Conservation (phyloP, 1,140 invertebrate genomes). For the Colletes gigas region DNA sequence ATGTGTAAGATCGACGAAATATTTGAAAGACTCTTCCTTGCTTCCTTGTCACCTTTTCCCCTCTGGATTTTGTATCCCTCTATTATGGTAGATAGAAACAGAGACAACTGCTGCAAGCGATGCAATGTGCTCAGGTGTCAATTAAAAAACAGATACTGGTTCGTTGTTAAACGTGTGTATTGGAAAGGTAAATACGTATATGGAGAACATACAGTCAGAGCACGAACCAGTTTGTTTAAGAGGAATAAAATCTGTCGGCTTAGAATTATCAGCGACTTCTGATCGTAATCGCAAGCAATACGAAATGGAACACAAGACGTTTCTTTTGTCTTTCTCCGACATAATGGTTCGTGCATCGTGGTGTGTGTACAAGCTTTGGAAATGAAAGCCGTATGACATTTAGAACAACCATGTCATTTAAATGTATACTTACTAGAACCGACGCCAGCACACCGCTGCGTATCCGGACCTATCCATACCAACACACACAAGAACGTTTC, state of each 20-base stretch:
- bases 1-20: slow-evolving; percentile 22
- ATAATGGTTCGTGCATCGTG: not conserved
- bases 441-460: slow-evolving; percentile 81
- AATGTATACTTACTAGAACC: slow-evolving; percentile 83
- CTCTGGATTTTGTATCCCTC: slow-evolving; percentile 21
- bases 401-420: slow-evolving; percentile 47
- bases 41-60: slow-evolving; percentile 33
- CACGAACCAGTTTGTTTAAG: slow-evolving; percentile 4
- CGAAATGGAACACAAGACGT: too few species aligned
- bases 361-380: slow-evolving; percentile 28
- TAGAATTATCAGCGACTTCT: too few species aligned
- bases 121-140: slow-evolving; percentile 29
- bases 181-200: slow-evolving; percentile 15
- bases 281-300: too few species aligned
- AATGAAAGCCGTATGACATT: slow-evolving; percentile 43
- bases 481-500: slow-evolving; percentile 80
- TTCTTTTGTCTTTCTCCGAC: not conserved
- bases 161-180: slow-evolving; percentile 11
- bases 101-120: slow-evolving; percentile 49
- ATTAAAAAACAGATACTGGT: slow-evolving; percentile 9
- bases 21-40: slow-evolving; percentile 11
- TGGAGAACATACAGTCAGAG: slow-evolving; percentile 16
- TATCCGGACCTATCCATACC: slow-evolving; percentile 82
- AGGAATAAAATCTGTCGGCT: not conserved
- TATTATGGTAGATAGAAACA: slow-evolving; percentile 23